A percentile compares a stretch with the other conserved stretches of the same genome.
Evolutionary conservation across 1,140 invertebrate genomes (phyloP).

Genomic region (Drosophila sturtevanti): DNA sequence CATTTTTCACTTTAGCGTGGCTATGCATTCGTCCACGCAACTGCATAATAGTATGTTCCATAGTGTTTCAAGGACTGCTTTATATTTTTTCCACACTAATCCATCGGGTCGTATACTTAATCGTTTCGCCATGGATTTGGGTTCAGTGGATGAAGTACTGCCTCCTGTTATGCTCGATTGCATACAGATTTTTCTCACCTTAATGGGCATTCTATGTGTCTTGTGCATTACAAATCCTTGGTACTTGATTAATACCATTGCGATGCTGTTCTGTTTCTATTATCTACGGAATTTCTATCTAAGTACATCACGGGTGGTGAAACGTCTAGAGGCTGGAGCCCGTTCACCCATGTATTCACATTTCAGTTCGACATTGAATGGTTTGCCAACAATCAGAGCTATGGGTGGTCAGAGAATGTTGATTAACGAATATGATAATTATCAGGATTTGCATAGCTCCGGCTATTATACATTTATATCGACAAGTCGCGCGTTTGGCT

Average conservation of each 20-base stretch:
- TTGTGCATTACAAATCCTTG: slow-evolving; percentile 90
- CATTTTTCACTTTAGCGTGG: slow-evolving; percentile 87
- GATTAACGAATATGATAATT: slow-evolving; percentile 86
- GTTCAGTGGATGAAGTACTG: slow-evolving; percentile 79
- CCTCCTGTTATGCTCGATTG: slow-evolving; percentile 87
- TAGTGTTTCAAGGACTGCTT: slow-evolving; percentile 83
- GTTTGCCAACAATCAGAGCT: slow-evolving; percentile 90
- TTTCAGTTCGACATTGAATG: slow-evolving; percentile 88
- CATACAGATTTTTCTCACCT: slow-evolving; percentile 88
- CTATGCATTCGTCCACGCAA: slow-evolving; percentile 88
- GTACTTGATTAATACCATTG: slow-evolving; percentile 88
- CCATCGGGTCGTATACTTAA: slow-evolving; percentile 89
- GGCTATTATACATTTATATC: slow-evolving; percentile 90
- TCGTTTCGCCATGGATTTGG: slow-evolving; percentile 91
- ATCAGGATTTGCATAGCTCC: slow-evolving; percentile 88
- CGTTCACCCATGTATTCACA: slow-evolving; percentile 92
- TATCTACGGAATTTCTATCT: slow-evolving; percentile 91
- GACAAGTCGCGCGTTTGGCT: slow-evolving; percentile 91
- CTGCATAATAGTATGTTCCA: slow-evolving; percentile 66
- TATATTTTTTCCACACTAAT: slow-evolving; percentile 92
- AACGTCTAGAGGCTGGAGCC: slow-evolving; percentile 92
- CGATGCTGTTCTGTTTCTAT: slow-evolving; percentile 89
- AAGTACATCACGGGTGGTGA: slow-evolving; percentile 91
- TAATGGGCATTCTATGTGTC: slow-evolving; percentile 90
- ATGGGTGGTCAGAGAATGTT: slow-evolving; percentile 86